These are phyloP conservation scores for Eolophus roseicapilla DNA, from an alignment of 2,113 vertebrate species.

Conservation along the genomic window DNA sequence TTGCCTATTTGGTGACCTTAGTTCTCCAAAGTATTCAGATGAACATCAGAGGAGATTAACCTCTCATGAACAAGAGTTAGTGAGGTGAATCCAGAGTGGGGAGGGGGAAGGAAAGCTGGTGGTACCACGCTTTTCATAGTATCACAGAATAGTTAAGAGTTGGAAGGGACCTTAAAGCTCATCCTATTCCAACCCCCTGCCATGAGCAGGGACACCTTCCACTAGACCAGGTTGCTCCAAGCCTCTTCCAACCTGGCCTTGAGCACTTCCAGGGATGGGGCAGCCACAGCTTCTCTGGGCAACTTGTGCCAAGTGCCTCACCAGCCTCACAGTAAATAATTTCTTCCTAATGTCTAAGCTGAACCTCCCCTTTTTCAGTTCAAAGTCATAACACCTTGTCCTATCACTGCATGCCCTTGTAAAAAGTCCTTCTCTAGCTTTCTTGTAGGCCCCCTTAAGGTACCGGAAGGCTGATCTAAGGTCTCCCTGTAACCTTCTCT, in stretches of 20 bases:
- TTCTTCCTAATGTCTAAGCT: neutral
- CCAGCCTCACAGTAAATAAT: neutral
- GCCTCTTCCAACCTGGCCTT: neutral
- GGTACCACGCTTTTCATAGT: neutral
- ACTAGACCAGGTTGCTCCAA: neutral
- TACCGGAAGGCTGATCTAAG: neutral
- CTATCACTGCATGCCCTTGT: neutral
- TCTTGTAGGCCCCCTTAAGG: neutral
- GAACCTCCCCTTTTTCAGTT: neutral
- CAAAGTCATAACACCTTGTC: neutral
- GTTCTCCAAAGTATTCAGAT: neutral
- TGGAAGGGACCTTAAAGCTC: neutral
- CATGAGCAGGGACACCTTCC: neutral
- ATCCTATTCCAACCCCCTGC: neutral
- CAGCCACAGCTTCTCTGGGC: neutral
- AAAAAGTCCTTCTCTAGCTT: neutral
- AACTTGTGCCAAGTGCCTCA: neutral
- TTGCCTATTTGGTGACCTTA: neutral
- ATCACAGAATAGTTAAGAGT: neutral
- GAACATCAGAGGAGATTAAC: neutral
- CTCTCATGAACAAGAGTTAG: neutral
- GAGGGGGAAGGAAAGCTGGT: neutral
- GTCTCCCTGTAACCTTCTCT: neutral
- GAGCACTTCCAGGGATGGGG: neutral
- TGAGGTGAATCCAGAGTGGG: neutral